A percentile compares a stretch with the other conserved stretches of the same genome.
Evolutionary conservation across 2,113 vertebrate genomes (phyloP).

Genomic region (Tringa solitaria): DNA sequence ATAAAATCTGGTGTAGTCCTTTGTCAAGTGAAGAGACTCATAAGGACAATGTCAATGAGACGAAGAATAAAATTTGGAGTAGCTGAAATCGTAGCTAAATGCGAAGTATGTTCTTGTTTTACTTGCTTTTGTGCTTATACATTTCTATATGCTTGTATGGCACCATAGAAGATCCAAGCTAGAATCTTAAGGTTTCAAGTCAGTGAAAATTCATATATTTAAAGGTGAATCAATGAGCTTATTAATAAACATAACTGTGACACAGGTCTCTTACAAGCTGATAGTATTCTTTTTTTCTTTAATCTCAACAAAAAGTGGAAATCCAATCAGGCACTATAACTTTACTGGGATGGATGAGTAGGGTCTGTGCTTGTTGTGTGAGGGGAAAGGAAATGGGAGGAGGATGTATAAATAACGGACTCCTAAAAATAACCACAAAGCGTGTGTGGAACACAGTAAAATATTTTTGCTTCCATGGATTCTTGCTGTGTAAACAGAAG

Average conservation of each 20-base stretch:
- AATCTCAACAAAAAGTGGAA: background rate
- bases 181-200: background rate
- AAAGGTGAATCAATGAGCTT: background rate
- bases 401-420: conserved; percentile 27
- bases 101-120: background rate
- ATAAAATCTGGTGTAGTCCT: background rate
- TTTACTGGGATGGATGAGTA: background rate
- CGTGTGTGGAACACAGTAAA: conserved; percentile 50
- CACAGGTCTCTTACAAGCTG: background rate
- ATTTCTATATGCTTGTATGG: background rate
- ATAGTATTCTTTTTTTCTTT: background rate
- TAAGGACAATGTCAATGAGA: background rate
- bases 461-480: conserved; percentile 59
- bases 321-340: background rate
- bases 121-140: background rate
- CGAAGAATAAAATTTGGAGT: background rate
- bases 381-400: background rate
- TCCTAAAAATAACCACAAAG: conserved; percentile 61
- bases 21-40: background rate
- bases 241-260: background rate
- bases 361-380: background rate
- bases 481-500: conserved; percentile 65
- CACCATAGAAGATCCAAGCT: background rate
- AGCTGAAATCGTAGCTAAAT: background rate
- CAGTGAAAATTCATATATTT: background rate